Conservation (phyloP, 1,140 invertebrate species). For the Campoletis sonorensis region DNA sequence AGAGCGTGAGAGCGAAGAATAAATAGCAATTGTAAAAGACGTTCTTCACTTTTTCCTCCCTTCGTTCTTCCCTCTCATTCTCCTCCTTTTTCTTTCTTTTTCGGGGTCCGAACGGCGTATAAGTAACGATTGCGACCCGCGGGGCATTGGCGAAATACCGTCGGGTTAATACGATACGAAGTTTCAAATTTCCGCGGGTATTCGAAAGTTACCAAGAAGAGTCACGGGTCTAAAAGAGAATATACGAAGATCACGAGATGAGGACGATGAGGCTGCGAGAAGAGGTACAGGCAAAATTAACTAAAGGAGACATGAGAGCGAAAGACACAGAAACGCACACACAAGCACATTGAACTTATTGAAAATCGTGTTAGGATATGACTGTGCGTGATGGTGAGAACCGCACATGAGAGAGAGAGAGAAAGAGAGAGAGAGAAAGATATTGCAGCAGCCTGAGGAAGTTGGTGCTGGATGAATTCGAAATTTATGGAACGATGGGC, state of each 20-base stretch:
- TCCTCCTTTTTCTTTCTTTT: background rate
- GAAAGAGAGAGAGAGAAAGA: too few species aligned
- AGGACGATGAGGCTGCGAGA: background rate
- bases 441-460: conserved; percentile 7
- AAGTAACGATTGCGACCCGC: conserved; percentile 63
- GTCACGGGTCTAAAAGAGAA: conserved; percentile 54
- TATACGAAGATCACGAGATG: conserved; percentile 36
- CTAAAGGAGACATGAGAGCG: background rate
- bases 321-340: background rate
- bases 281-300: conserved; percentile 16
- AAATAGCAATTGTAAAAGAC: background rate
- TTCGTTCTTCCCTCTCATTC: background rate
- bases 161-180: conserved; percentile 65
- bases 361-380: conserved; percentile 30
- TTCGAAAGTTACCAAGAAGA: conserved; percentile 61
- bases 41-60: background rate
- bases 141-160: conserved; percentile 53
- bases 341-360: background rate
- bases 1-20: too few species aligned
- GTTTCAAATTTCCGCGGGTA: conserved; percentile 68
- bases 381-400: conserved; percentile 25
- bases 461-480: conserved; percentile 60
- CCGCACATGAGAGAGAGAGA: background rate
- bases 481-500: conserved; percentile 66
- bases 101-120: conserved; percentile 43